These are phyloP conservation scores for Amphiura filiformis DNA, from an alignment of 35 echinoderm and acorn worm genomes.

Conservation along the genomic window DNA sequence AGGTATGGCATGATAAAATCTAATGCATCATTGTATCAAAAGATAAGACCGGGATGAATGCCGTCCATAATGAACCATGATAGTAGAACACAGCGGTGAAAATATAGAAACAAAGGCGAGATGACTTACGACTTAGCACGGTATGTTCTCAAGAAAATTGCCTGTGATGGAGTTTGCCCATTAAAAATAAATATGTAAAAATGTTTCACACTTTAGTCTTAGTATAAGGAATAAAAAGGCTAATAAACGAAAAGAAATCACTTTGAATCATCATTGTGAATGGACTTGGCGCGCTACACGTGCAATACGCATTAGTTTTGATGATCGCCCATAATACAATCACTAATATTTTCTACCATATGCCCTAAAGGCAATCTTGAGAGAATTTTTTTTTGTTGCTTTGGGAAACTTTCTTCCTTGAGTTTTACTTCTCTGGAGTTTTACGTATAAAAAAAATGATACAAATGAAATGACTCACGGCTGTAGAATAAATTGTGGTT, in stretches of 20 bases:
- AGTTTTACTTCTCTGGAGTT: not conserved
- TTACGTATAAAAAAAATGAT: not conserved
- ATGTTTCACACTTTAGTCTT: not conserved
- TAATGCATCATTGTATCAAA: not conserved
- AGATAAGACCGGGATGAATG: not conserved
- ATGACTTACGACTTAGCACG: not conserved
- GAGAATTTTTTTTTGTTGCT: not conserved
- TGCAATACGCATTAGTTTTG: not conserved
- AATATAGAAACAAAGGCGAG: not conserved
- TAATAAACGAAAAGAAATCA: not conserved
- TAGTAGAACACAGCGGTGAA: not conserved
- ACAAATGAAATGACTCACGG: constrained; percentile 7
- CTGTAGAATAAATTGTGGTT: not conserved
- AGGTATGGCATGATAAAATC: not conserved
- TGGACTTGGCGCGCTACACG: not conserved
- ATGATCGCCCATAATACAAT: not conserved
- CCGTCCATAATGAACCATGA: not conserved
- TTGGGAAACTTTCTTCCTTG: not conserved
- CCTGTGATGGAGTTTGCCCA: not conserved
- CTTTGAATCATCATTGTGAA: not conserved
- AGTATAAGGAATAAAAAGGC: not conserved
- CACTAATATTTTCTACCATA: not conserved
- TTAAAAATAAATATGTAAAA: constrained; percentile 16
- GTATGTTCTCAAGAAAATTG: not conserved
- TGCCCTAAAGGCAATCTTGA: not conserved